Base-by-base conservation (phyloP, 2,888 invertebrate genomes). In the Agrenia bidenticulata region DNA sequence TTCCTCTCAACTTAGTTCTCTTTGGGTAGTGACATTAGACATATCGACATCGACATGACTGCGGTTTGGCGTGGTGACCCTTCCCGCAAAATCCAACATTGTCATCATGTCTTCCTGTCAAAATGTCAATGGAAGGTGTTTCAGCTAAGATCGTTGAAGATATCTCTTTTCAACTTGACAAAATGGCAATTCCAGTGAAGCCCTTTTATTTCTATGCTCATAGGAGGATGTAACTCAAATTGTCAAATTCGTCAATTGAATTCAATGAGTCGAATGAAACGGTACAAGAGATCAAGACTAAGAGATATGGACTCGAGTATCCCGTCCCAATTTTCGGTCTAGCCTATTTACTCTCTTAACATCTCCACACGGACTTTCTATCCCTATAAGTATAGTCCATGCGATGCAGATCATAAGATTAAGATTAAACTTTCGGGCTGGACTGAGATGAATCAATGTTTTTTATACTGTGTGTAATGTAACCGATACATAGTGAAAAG, bases 401-500 rank as follows among this genome's bases (percentile, higher is more conserved):
- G n/a, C n/a, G n/a, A n/a, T n/a, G n/a, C n/a, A 7, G 11, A 32
- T 32, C 4, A 11, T 32, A 32, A 32, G 32, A 32, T 32, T 32
- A 32, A 32, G 32, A 45, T 15, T 45, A 19, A 17, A 45, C 45
- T 45, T 4, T 5, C 7, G 32, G 55, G 32, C 32, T 55, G 32
- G 32, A 26, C 55, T 55, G n/a, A 21, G 9, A 55, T 55, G 27
- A 55, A 55, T 55, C 55, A 55, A 27, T 55, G 32, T 32, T 32
- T 32, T 11, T 11, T 32, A n/a, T n/a, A n/a, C n/a, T n/a, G n/a
- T 32, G 32, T 32, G 32, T 32, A 32, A 32, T 11, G 45, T 45
- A 45, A 15, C 9, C n/a, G 45, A 45, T 45, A 19, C n/a, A 4
- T 15, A 9, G n/a, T 19, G 19, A 45, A 45, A 45, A 45, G 45